Evolutionary conservation across 2,888 invertebrate genomes (phyloP).

Genomic region (Helleia helle): DNA sequence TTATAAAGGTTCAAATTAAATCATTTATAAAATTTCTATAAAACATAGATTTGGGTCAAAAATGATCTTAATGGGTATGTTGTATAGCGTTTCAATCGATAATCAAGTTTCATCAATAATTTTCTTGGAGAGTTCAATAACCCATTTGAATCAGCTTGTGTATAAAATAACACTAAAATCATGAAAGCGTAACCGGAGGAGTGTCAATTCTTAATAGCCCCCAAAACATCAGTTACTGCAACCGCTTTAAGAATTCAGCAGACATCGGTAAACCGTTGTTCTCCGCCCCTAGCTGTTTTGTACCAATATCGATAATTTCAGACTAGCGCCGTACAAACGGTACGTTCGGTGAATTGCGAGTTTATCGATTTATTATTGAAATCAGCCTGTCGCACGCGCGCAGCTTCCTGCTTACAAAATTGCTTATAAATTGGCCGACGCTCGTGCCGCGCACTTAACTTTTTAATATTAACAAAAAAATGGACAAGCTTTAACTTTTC

Average conservation of each 20-base stretch:
- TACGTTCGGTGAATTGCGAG: conserved; percentile 39
- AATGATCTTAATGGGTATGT: too few relatives aligned
- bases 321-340: conserved; percentile 50
- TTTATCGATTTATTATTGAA: conserved; percentile 69
- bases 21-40: too few relatives aligned
- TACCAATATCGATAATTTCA: conserved; percentile 60
- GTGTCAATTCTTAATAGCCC: conserved; percentile 45
- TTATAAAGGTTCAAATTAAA: too few relatives aligned
- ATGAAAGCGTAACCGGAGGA: conserved; percentile 28
- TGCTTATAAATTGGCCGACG: conserved; percentile 62
- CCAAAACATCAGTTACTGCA: conserved; percentile 45
- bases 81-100: too few relatives aligned
- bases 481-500: conserved; percentile 46
- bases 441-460: conserved; percentile 51
- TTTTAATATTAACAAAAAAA: conserved; percentile 56
- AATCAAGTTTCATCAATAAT: too few relatives aligned
- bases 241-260: conserved; percentile 52
- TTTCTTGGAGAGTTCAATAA: too few relatives aligned
- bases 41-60: too few relatives aligned
- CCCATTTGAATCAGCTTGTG: conserved; percentile 2
- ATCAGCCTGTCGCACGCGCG: conserved; percentile 55
- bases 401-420: conserved; percentile 58
- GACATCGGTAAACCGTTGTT: conserved; percentile 49
- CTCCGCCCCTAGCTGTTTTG: conserved; percentile 51
- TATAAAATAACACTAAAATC: conserved; percentile 9